phyloP scores from a whole-genome alignment of 2,888 invertebrate species.

The Drosophila seclusa region DNA sequence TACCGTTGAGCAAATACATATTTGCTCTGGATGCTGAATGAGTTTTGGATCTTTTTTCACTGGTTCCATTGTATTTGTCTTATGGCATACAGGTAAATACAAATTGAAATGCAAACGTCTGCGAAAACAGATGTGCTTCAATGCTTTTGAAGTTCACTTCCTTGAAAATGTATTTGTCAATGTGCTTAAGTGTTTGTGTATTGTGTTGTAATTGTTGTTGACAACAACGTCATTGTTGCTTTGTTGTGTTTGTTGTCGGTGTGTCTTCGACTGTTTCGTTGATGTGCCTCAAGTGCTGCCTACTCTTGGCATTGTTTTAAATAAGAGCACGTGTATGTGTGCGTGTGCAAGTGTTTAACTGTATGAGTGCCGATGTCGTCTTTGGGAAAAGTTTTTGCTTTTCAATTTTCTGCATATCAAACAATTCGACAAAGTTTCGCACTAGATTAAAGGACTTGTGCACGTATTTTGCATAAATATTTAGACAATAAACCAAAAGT shows the following conservation, averaged over 20 bases:
- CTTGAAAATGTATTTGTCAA: slow-evolving; percentile 68
- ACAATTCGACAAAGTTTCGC: slow-evolving; percentile 58
- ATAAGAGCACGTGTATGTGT: not conserved
- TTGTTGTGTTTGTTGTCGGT: slow-evolving; percentile 24
- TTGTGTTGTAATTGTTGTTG: slow-evolving; percentile 35
- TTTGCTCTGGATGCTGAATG: slow-evolving; percentile 5
- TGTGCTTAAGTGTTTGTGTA: slow-evolving; percentile 57
- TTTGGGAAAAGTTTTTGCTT: slow-evolving; percentile 63
- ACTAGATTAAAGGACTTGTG: slow-evolving; percentile 72
- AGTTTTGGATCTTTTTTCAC: not conserved
- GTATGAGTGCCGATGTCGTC: slow-evolving; percentile 12
- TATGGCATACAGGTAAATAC: slow-evolving; percentile 29
- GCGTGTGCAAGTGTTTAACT: slow-evolving; percentile 1
- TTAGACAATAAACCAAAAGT: slow-evolving; percentile 55
- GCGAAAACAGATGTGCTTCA: slow-evolving; percentile 32
- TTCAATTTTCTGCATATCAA: slow-evolving; percentile 76
- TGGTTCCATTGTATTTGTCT: slow-evolving; percentile 20
- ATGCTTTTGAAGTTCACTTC: slow-evolving; percentile 53
- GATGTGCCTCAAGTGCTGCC: slow-evolving; percentile 46
- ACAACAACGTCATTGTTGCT: slow-evolving; percentile 15
- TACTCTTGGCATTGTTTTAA: slow-evolving; percentile 66
- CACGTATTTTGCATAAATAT: slow-evolving; percentile 79
- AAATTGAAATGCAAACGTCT: slow-evolving; percentile 45
- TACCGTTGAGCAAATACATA: not conserved
- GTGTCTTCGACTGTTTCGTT: slow-evolving; percentile 27